phyloP scores from a whole-genome alignment of 2,888 invertebrate genomes.

The Zonitis immaculata region DNA sequence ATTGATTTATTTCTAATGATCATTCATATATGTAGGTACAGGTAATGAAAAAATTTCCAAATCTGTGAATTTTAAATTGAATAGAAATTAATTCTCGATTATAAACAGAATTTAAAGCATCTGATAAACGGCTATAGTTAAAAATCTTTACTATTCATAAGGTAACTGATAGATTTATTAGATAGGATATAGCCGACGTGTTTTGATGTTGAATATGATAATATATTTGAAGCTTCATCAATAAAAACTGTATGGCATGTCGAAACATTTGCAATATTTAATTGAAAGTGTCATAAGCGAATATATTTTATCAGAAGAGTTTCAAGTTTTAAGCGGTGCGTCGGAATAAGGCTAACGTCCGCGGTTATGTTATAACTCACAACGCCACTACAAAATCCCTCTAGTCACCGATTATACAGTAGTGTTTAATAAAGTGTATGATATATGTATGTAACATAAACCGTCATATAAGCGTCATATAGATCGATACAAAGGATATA shows the following conservation, averaged over 20 bases:
- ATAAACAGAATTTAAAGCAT: background rate
- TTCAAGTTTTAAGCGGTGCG: slow-evolving; percentile 7
- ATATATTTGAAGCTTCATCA: slow-evolving; percentile 4
- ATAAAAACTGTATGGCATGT: slow-evolving; percentile 6
- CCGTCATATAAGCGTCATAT: slow-evolving; percentile 22
- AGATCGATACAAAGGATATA: slow-evolving; percentile 9
- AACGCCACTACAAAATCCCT: slow-evolving; percentile 1
- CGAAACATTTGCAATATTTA: slow-evolving; percentile 11
- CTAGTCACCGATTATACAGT: slow-evolving; percentile 26
- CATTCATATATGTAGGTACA: slow-evolving; percentile 8
- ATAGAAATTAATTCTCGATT: background rate
- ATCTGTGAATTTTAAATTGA: no score
- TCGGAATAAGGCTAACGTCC: slow-evolving; percentile 1
- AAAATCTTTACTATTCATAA: slow-evolving; percentile 8
- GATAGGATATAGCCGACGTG: slow-evolving; percentile 10
- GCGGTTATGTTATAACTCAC: slow-evolving; percentile 6
- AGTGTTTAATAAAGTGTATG: slow-evolving; percentile 30
- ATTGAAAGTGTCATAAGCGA: slow-evolving; percentile 15
- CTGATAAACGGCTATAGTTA: background rate
- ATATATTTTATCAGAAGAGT: slow-evolving; percentile 6
- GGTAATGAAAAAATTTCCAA: background rate
- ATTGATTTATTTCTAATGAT: slow-evolving; percentile 14
- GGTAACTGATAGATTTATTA: slow-evolving; percentile 8
- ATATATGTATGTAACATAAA: slow-evolving; percentile 30
- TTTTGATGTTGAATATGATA: slow-evolving; percentile 15